Conservation (phyloP, 2,797 vertebrate species). For the Phalloptychus januarius region DNA sequence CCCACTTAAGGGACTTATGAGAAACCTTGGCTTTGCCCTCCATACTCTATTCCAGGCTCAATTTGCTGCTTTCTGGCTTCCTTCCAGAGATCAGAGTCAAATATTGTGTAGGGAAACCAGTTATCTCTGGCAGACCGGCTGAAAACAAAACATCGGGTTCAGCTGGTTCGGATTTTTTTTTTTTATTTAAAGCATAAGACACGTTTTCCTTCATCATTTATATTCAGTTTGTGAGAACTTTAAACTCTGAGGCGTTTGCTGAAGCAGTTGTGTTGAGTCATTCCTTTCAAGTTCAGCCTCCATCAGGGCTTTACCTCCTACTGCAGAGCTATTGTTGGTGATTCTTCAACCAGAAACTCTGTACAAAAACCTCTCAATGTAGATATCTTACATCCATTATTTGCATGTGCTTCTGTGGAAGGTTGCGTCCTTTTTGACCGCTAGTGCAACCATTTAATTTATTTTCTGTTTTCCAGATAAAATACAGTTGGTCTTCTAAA, state of each 20-base stretch:
- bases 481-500: not conserved
- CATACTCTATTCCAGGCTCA: slow-evolving; percentile 72
- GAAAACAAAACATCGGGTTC: slow-evolving; percentile 58
- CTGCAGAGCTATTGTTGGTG: slow-evolving; percentile 27
- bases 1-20: slow-evolving; percentile 70
- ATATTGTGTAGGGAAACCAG: slow-evolving; percentile 51
- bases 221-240: slow-evolving; percentile 43
- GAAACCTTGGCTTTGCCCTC: slow-evolving; percentile 68
- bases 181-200: slow-evolving; percentile 66
- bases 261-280: slow-evolving; percentile 55
- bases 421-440: not conserved
- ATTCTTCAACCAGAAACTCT: slow-evolving; percentile 23
- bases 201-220: slow-evolving; percentile 51
- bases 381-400: not conserved
- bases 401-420: not conserved
- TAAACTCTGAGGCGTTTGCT: slow-evolving; percentile 23
- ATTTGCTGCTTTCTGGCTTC: slow-evolving; percentile 63
- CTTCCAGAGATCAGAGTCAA: slow-evolving; percentile 63
- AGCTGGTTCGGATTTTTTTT: slow-evolving; percentile 38
- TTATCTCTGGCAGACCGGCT: slow-evolving; percentile 58
- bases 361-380: slow-evolving; percentile 7
- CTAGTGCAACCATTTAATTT: not conserved
- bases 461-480: not conserved
- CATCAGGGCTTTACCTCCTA: slow-evolving; percentile 40
- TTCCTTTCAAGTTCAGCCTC: slow-evolving; percentile 45